Percentiles rank a stretch among this genome's conserved stretches.
phyloP scores from a whole-genome alignment of 2,888 invertebrate species.

The Drosophila kanekoi region DNA sequence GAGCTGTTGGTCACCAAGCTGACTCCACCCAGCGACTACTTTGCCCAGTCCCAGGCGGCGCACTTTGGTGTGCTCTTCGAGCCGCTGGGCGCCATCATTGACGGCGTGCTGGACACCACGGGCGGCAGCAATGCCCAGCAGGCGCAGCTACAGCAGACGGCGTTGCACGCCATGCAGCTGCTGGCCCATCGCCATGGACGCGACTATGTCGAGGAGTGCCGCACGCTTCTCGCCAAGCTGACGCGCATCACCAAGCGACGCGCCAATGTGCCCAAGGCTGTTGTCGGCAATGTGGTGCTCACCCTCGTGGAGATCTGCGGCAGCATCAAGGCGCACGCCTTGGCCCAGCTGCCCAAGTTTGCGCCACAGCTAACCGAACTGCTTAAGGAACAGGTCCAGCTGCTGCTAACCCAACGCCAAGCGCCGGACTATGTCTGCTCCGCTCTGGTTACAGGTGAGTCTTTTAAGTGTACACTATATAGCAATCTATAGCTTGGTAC shows the following conservation, averaged over 20 bases:
- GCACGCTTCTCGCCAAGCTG: slow-evolving; percentile 89
- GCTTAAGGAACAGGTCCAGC: slow-evolving; percentile 88
- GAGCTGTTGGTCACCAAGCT: slow-evolving; percentile 94
- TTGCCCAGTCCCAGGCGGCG: slow-evolving; percentile 86
- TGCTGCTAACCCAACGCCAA: slow-evolving; percentile 59
- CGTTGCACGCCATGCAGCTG: slow-evolving; percentile 92
- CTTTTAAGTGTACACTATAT: neutral
- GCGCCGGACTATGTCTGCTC: slow-evolving; percentile 80
- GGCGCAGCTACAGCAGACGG: slow-evolving; percentile 90
- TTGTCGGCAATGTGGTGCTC: slow-evolving; percentile 90
- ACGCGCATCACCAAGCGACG: slow-evolving; percentile 85
- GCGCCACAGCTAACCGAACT: slow-evolving; percentile 91
- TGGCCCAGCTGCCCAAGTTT: slow-evolving; percentile 91
- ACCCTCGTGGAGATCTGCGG: slow-evolving; percentile 89
- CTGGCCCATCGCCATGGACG: slow-evolving; percentile 90
- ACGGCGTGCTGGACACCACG: slow-evolving; percentile 84
- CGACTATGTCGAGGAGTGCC: slow-evolving; percentile 89
- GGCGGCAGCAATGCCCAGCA: slow-evolving; percentile 85
- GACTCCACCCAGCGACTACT: slow-evolving; percentile 88
- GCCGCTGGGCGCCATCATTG: slow-evolving; percentile 87
- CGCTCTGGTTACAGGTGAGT: slow-evolving; percentile 87
- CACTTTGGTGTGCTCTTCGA: slow-evolving; percentile 87
- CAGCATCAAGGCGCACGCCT: slow-evolving; percentile 90
- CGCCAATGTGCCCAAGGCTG: slow-evolving; percentile 80
- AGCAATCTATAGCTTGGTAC: neutral